Percentiles rank a stretch among this genome's conserved stretches.
These are phyloP conservation scores for Salminus brasiliensis DNA, from an alignment of 2,113 vertebrate genomes.

Conservation along the genomic window DNA sequence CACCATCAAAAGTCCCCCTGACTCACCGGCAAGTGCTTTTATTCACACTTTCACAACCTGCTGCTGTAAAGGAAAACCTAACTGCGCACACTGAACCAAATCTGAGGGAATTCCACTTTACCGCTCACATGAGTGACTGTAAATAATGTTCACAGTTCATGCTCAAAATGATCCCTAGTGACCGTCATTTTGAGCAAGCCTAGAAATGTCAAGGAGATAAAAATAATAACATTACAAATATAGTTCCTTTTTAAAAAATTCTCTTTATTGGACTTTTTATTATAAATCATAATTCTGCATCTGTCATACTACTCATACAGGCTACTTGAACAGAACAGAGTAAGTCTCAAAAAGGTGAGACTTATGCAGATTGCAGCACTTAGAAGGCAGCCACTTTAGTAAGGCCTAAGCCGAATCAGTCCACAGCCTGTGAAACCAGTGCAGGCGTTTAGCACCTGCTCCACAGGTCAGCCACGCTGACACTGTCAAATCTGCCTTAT, in stretches of 20 bases:
- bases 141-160: background rate
- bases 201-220: background rate
- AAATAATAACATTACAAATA: background rate
- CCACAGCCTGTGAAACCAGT: constrained; percentile 6
- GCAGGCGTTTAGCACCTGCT: background rate
- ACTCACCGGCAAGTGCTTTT: constrained; percentile 14
- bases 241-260: background rate
- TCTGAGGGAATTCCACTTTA: background rate
- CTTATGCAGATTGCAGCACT: background rate
- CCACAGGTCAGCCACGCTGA: background rate
- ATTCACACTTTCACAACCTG: constrained; percentile 20
- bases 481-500: constrained; percentile 26
- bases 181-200: background rate
- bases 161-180: background rate
- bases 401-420: background rate
- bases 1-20: constrained; percentile 34
- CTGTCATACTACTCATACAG: background rate
- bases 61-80: background rate
- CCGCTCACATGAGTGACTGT: background rate
- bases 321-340: background rate
- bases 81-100: background rate
- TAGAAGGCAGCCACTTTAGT: constrained; percentile 22
- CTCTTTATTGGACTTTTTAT: no score
- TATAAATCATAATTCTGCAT: no score
- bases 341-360: no score